Conservation (phyloP, 2,113 vertebrate species). For the Polypterus bichir region DNA sequence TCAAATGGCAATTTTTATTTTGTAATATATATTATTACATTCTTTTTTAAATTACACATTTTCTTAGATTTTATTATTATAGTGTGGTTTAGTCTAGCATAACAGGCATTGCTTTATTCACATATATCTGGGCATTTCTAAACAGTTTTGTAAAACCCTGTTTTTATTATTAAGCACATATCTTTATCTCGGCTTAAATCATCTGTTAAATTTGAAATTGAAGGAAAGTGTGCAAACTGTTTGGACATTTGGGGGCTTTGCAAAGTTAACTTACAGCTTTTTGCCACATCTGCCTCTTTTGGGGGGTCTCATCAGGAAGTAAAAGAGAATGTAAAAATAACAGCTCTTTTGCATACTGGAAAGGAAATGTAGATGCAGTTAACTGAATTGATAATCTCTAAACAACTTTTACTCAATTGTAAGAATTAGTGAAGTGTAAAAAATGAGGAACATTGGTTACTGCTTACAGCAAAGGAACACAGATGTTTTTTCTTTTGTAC, state of each 20-base stretch:
- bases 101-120: too few species aligned
- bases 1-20: too few species aligned
- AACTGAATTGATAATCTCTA: conserved; percentile 10
- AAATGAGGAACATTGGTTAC: conserved; percentile 4
- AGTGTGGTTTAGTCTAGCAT: too few species aligned
- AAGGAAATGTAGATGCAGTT: conserved; percentile 12
- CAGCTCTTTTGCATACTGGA: conserved; percentile 25
- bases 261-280: conserved; percentile 17
- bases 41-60: too few species aligned
- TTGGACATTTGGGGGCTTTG: conserved; percentile 12
- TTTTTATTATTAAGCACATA: too few species aligned
- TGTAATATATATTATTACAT: too few species aligned
- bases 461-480: background rate
- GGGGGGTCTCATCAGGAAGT: conserved; percentile 27
- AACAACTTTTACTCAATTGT: conserved; percentile 19
- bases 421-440: background rate
- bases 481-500: conserved; percentile 18
- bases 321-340: conserved; percentile 22
- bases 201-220: too few species aligned
- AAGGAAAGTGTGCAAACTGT: too few species aligned
- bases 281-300: conserved; percentile 15
- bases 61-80: too few species aligned
- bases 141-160: too few species aligned
- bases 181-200: too few species aligned
- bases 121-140: too few species aligned